A percentile compares a stretch with the other conserved stretches of the same genome.
phyloP scores from a whole-genome alignment of 2,888 invertebrate genomes.

The Ennomos erosarius region DNA sequence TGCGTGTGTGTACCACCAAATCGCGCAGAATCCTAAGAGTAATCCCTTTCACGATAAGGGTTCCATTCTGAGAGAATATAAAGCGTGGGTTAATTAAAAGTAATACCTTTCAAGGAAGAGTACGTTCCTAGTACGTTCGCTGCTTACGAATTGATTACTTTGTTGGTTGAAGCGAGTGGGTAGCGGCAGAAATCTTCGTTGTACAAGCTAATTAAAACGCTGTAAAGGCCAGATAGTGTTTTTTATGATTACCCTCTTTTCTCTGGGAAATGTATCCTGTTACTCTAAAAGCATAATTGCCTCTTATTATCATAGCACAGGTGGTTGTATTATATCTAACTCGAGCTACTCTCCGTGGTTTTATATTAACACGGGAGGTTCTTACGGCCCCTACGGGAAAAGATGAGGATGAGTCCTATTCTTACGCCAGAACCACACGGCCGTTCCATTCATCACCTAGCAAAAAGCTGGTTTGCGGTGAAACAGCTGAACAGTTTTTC shows the following conservation, averaged over 20 bases:
- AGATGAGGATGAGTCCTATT: too few relatives aligned
- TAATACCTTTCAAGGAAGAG: conserved; percentile 30
- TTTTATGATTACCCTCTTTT: too few relatives aligned
- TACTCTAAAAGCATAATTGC: neutral
- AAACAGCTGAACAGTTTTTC: too few relatives aligned
- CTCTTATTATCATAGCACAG: neutral
- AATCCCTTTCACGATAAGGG: conserved; percentile 34
- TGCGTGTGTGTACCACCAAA: conserved; percentile 13
- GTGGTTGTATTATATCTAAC: too few relatives aligned
- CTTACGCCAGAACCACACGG: too few relatives aligned
- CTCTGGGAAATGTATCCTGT: too few relatives aligned
- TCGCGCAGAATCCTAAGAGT: conserved; percentile 28
- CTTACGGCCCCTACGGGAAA: too few relatives aligned
- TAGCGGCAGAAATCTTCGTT: conserved; percentile 6
- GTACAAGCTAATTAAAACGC: conserved; percentile 18
- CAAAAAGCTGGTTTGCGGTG: too few relatives aligned
- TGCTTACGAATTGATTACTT: conserved; percentile 31
- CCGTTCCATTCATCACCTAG: too few relatives aligned
- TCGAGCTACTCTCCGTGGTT: too few relatives aligned
- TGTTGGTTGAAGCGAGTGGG: conserved; percentile 10
- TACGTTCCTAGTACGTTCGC: conserved; percentile 23
- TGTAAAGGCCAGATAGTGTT: neutral
- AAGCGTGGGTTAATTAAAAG: conserved; percentile 34
- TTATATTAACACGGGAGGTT: too few relatives aligned
- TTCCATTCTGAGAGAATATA: conserved; percentile 31